Evolutionary conservation across 1,140 invertebrate species (phyloP), one percentile per base, ranked within the genome.

Genomic region (Drosophila leontia): DNA sequence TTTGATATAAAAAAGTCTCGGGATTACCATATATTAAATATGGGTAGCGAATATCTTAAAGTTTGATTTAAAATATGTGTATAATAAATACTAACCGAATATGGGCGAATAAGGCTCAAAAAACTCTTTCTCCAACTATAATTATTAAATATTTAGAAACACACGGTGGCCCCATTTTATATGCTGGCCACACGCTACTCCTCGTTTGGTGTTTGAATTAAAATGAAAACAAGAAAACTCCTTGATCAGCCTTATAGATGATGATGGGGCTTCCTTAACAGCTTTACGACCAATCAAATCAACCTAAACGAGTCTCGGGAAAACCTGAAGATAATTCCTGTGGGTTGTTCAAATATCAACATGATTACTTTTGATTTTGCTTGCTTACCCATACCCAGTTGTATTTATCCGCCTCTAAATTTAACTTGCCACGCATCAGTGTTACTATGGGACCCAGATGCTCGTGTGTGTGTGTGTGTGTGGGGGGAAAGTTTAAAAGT

Each of bases 321-420:
- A 72, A 87, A 79, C 70, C 75, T 61, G 79, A 65, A 65, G 68
- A 74, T 70, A 75, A 74, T 57, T 70, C 42, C 34, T 77, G 63
- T 61, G 72, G 62, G 55, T 74, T 87, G 84, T 56, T 74, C 68
- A 86, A 86, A 86, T 86, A 86, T 88, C 58, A 87, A 67, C 80
- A 74, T 83, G 84, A 86, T 83, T 87, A 78, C 83, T 84, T 88
- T 83, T 78, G 84, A 87, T 84, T 88, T 88, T 64, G 68, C 61
- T 84, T 67, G 65, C 71, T 87, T 62, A 64, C 67, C 57, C 50
- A 47, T 42, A 74, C 67, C 75, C 55, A 65, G 32, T 19, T 50
- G n/a, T 62, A 79, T 86, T 79, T 82, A 82, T 79, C 55, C 62
- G 42, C 65, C 60, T 75, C 45, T 71, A 81, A 82, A 85, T 78